phyloP scores from a whole-genome alignment of 1,140 invertebrate species.

The Lithobius niger region DNA sequence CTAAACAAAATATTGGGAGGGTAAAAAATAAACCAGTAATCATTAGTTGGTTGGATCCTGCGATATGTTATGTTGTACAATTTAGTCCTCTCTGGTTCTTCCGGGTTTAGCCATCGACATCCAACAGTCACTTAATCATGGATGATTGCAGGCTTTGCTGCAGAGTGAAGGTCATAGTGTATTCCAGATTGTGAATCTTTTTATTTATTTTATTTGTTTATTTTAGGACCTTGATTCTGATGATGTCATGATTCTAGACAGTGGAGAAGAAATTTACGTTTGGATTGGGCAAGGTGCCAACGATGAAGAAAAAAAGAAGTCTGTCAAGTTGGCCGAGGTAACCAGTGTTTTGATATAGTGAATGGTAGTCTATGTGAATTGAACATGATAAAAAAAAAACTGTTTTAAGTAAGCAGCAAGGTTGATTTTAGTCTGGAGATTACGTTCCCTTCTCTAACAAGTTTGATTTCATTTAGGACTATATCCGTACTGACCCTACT shows the following conservation, averaged over 20 bases:
- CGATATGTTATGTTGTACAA: too few species aligned
- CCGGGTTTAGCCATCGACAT: too few species aligned
- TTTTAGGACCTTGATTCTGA: conserved; percentile 55
- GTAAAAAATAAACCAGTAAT: too few species aligned
- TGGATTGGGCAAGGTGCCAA: conserved; percentile 60
- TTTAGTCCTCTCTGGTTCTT: too few species aligned
- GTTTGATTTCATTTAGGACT: conserved; percentile 36
- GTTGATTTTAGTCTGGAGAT: background rate
- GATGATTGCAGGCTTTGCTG: too few species aligned
- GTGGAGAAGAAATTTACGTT: conserved; percentile 54
- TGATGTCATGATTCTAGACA: conserved; percentile 57
- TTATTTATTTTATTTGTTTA: too few species aligned
- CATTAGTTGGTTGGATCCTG: too few species aligned
- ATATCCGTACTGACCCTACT: conserved; percentile 38
- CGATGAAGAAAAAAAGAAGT: conserved; percentile 45
- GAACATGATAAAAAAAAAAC: background rate
- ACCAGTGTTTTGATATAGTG: conserved; percentile 10
- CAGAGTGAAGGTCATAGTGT: too few species aligned
- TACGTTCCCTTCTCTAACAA: too few species aligned
- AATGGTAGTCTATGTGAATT: background rate
- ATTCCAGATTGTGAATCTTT: too few species aligned
- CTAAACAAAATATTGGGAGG: too few species aligned
- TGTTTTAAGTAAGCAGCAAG: conserved; percentile 8
- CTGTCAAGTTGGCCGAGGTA: conserved; percentile 44
- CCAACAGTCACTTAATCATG: too few species aligned